These are phyloP conservation scores for Stylophora pistillata DNA, from an alignment of 64 coral and sea anemone species.

Conservation along the genomic window DNA sequence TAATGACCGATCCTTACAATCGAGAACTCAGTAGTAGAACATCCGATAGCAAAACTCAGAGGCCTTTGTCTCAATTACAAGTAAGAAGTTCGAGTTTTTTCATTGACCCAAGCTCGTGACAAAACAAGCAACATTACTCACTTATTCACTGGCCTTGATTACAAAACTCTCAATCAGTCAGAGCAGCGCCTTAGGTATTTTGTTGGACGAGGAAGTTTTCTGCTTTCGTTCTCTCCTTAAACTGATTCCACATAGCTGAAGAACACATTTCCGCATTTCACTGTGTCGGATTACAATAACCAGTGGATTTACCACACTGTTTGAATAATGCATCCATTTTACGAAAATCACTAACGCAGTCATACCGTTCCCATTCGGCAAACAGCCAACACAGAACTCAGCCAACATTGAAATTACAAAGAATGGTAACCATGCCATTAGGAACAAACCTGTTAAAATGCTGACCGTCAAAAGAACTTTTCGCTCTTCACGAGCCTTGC, in stretches of 20 bases:
- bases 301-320: slow-evolving; percentile 77
- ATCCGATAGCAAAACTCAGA: no score
- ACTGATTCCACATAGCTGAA: not conserved
- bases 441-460: slow-evolving; percentile 31
- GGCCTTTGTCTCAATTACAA: no score
- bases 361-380: not conserved
- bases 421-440: slow-evolving; percentile 60
- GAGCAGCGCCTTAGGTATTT: no score
- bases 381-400: slow-evolving; percentile 16
- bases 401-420: slow-evolving; percentile 43
- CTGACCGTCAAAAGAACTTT: slow-evolving; percentile 42
- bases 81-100: no score
- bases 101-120: no score
- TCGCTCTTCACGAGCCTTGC: slow-evolving; percentile 20
- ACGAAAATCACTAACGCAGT: slow-evolving; percentile 32
- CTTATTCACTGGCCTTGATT: no score
- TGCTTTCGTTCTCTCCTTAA: not conserved
- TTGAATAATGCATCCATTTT: slow-evolving; percentile 90
- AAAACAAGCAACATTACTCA: no score
- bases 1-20: no score
- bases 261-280: slow-evolving; percentile 57
- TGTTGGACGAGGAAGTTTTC: no score
- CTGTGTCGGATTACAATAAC: slow-evolving; percentile 69
- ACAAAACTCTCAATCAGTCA: no score
- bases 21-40: no score